phyloP scores from a whole-genome alignment of 2,113 vertebrate species.

The Ramphastos sulfuratus region DNA sequence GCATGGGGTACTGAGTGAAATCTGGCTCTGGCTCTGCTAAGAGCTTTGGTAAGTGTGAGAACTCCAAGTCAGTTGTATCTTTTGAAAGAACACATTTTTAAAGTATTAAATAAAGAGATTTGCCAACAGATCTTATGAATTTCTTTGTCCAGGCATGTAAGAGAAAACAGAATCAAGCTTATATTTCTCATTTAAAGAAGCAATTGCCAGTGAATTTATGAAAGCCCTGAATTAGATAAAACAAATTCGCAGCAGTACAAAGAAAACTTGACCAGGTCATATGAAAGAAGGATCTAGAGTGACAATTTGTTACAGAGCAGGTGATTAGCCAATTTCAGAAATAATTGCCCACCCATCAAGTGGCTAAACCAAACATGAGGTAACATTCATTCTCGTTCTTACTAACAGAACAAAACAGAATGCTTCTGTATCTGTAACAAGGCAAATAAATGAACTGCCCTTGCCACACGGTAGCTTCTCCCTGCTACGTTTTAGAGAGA shows the following conservation, averaged over 20 bases:
- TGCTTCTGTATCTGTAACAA: neutral
- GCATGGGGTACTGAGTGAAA: neutral
- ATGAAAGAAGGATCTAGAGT: conserved; percentile 1
- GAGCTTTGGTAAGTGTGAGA: neutral
- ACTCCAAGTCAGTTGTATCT: neutral
- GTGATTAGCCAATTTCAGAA: conserved; percentile 48
- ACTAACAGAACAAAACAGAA: neutral
- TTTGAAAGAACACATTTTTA: neutral
- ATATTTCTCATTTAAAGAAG: neutral
- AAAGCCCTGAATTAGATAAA: conserved; percentile 17
- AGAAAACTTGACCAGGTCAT: neutral
- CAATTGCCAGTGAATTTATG: neutral
- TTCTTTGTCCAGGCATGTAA: neutral
- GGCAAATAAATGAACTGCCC: neutral
- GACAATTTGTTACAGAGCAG: neutral
- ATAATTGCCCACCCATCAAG: neutral
- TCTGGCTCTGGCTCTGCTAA: neutral
- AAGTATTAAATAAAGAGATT: neutral
- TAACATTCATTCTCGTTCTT: neutral
- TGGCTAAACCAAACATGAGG: neutral
- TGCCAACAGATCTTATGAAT: neutral
- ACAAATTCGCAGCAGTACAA: neutral
- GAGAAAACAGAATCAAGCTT: neutral
- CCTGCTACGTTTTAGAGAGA: neutral
- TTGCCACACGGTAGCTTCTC: neutral